Conservation (phyloP, 2,888 invertebrate genomes). For the Troilus luridus region DNA sequence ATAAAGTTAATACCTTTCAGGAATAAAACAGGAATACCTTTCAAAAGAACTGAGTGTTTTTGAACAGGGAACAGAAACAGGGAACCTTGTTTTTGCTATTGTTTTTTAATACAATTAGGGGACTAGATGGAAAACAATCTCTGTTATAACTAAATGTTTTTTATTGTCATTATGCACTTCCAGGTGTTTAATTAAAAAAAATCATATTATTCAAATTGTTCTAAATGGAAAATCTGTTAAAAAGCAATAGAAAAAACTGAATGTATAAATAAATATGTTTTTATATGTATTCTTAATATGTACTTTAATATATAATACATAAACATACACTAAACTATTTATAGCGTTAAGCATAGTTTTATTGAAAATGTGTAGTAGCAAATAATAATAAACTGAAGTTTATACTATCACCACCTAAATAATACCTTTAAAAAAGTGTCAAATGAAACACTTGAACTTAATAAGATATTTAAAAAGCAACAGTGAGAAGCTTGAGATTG, state of each 20-base stretch:
- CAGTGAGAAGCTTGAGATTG: no score
- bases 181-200: background rate
- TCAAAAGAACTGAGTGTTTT: background rate
- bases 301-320: no score
- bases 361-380: no score
- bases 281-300: background rate
- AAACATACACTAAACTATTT: no score
- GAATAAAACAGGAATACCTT: background rate
- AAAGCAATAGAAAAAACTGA: background rate
- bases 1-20: no score
- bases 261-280: background rate
- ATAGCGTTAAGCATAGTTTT: no score
- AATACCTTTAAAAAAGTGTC: no score
- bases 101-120: background rate
- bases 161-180: background rate
- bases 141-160: background rate
- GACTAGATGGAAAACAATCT: background rate
- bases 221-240: background rate
- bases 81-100: conserved; percentile 1
- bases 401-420: no score
- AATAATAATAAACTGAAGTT: no score
- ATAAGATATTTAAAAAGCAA: background rate
- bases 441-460: background rate
- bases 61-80: background rate
- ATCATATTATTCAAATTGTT: background rate